Evolutionary conservation across 2,113 vertebrate species (phyloP).

Genomic region (Formicarius rufipectus): DNA sequence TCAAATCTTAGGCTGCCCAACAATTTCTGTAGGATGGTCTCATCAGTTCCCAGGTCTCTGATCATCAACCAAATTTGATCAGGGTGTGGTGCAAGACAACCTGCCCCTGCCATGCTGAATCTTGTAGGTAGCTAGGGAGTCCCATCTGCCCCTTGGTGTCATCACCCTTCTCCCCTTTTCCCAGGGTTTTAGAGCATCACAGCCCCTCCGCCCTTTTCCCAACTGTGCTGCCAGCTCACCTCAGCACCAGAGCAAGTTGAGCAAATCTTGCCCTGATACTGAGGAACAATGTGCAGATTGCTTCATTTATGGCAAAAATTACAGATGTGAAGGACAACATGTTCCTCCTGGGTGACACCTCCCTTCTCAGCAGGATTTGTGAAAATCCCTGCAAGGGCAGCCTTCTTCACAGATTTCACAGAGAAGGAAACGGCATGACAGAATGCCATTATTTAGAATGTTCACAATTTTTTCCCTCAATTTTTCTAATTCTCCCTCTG

Average conservation of each 20-base stretch:
- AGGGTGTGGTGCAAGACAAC: background rate
- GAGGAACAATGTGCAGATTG: background rate
- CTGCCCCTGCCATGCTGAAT: background rate
- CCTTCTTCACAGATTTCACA: background rate
- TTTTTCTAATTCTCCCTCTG: background rate
- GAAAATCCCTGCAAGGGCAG: background rate
- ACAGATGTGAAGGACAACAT: background rate
- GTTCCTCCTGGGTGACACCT: background rate
- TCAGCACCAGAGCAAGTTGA: background rate
- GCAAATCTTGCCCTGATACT: background rate
- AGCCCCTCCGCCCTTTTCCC: background rate
- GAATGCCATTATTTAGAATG: background rate
- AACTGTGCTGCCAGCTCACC: background rate
- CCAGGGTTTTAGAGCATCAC: background rate
- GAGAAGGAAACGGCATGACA: background rate
- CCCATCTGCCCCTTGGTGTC: fast-evolving
- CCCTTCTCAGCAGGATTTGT: background rate
- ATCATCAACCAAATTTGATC: background rate
- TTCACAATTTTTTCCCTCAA: background rate
- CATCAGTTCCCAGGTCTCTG: background rate
- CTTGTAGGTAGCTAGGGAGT: fast-evolving
- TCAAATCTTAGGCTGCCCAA: background rate
- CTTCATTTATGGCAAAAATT: background rate
- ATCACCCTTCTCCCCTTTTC: background rate
- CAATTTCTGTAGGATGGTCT: background rate